These are phyloP conservation scores for Ernsta delagoae DNA, from an alignment of 2,888 invertebrate species.

Conservation along the genomic window DNA sequence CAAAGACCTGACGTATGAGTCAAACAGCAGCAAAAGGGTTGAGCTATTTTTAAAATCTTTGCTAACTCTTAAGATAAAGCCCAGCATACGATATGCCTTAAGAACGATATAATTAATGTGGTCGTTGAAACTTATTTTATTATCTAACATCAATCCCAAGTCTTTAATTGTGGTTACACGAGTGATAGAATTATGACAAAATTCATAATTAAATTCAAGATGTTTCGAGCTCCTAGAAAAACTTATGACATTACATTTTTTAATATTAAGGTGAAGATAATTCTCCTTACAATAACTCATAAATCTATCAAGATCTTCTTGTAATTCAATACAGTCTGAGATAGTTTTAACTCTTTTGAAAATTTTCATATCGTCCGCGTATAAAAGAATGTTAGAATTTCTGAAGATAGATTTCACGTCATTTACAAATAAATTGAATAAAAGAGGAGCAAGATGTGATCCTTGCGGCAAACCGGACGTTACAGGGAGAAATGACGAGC, in stretches of 20 bases:
- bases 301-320: not conserved
- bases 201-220: not conserved
- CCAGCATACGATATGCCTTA: not conserved
- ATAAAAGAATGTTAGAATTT: too few species aligned
- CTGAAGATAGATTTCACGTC: not conserved
- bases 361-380: not conserved
- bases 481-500: not conserved
- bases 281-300: not conserved
- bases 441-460: not conserved
- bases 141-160: not conserved
- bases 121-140: not conserved
- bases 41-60: not conserved
- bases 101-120: not conserved
- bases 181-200: not conserved
- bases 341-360: constrained; percentile 4
- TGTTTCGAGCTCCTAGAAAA: not conserved
- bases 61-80: not conserved
- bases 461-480: not conserved
- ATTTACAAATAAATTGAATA: not conserved
- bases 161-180: not conserved
- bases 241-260: not conserved
- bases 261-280: not conserved
- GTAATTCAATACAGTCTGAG: not conserved
- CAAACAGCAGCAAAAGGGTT: not conserved
- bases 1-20: not conserved